Base-by-base conservation (phyloP, 2,888 invertebrate species). In the Clistopyga incitator region DNA sequence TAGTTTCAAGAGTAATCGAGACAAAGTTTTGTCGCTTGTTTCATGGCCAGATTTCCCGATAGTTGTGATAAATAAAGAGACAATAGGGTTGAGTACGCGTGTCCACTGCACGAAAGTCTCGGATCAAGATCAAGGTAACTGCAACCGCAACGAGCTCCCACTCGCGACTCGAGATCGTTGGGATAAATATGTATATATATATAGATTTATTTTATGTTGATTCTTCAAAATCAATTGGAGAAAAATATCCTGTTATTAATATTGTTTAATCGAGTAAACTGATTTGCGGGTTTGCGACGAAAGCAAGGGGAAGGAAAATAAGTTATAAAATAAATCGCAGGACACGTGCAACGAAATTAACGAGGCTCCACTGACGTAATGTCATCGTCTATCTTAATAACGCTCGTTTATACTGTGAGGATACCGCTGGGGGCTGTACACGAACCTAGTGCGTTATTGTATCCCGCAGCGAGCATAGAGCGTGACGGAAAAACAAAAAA, bases 301-400 rank as follows among this genome's bases (percentile, higher is more conserved):
- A 20, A 38, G 3, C 18, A 20, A 6, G 42, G 8, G 11, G 1
- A 38, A 18, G 64, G 42, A 20, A 64, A 20, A 64, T 64, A 64
- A 64, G n/a, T n/a, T n/a, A n/a, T n/a, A n/a, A n/a, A n/a, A n/a
- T n/a, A n/a, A n/a, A n/a, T n/a, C n/a, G n/a, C n/a, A n/a, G n/a
- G 45, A 47, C 47, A 74, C 47, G 59, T 61, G 47, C 47, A 74
- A 25, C 59, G n/a, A 61, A 74, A 74, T 74, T 47, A 61, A 74
- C 61, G 56, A 18, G 56, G 42, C 42, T 20, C 47, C 25, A 15
- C n/a, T 45, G 45, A 34, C 72, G 61, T 61, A 18, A 61, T 74
- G 59, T 74, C 47, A 18, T 74, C 72, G 72, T 74, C 47, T 59
- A 61, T 74, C 72, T 74, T 61, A 74, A 74, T 74, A 74, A 74